These are phyloP conservation scores for Atta colombica DNA, from an alignment of 1,140 invertebrate genomes.

Conservation along the genomic window DNA sequence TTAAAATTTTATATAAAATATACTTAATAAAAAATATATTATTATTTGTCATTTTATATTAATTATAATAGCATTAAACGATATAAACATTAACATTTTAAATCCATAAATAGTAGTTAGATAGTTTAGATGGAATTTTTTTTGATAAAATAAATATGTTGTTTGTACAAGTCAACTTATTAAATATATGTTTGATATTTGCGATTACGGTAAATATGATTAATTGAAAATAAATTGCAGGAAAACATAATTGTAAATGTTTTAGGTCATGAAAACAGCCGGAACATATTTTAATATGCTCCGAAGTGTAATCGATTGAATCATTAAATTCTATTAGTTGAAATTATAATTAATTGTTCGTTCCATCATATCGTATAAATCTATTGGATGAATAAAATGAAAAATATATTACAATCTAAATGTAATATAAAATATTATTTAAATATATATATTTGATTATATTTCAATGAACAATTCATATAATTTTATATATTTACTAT, in stretches of 20 bases:
- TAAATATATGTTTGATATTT: not conserved
- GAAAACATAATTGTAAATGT: conserved; percentile 17
- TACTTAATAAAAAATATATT: too few relatives aligned
- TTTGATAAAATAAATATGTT: not conserved
- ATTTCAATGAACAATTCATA: not conserved
- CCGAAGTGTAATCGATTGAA: conserved; percentile 9
- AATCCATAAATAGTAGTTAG: not conserved
- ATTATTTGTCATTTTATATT: not conserved
- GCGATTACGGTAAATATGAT: not conserved
- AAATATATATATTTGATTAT: conserved; percentile 3
- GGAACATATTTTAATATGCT: conserved; percentile 74
- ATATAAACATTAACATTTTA: not conserved
- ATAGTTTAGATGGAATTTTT: not conserved
- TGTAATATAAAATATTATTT: not conserved
- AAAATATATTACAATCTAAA: not conserved
- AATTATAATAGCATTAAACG: not conserved
- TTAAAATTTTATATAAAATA: not conserved
- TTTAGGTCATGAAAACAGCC: conserved; percentile 75
- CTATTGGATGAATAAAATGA: not conserved
- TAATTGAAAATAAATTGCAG: not conserved
- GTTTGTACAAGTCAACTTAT: not conserved
- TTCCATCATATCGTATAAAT: not conserved
- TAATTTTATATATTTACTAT: not conserved
- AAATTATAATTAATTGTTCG: conserved; percentile 2
- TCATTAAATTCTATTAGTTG: conserved; percentile 14